Evolutionary conservation across 2,888 invertebrate genomes (phyloP).

Genomic region (Microctonus aethiopoides): DNA sequence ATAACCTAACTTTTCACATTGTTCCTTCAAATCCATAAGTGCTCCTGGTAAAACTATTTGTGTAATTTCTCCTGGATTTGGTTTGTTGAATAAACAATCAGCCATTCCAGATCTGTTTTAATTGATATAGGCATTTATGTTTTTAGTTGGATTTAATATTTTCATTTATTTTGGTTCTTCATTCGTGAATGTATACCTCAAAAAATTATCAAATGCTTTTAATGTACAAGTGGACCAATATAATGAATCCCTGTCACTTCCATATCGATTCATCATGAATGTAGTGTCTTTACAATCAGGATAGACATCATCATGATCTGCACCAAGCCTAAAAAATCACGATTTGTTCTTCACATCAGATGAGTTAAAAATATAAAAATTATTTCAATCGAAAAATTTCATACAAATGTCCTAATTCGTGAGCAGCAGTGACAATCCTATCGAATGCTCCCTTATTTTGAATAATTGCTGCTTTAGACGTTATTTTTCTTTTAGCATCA

Average conservation of each 20-base stretch:
- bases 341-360: too few relatives aligned
- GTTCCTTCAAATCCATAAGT: neutral
- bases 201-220: neutral
- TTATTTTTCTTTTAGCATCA: neutral
- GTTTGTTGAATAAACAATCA: neutral
- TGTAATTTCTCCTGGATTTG: neutral
- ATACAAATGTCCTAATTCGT: neutral
- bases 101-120: neutral
- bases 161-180: too few relatives aligned
- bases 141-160: too few relatives aligned
- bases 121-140: neutral
- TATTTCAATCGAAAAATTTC: neutral
- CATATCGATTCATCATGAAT: neutral
- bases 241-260: neutral
- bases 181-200: neutral
- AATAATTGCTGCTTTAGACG: neutral
- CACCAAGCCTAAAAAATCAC: neutral
- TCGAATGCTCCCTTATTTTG: neutral
- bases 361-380: neutral
- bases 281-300: neutral
- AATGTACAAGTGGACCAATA: neutral
- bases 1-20: neutral
- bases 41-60: neutral
- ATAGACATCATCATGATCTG: neutral
- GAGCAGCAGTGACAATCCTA: neutral